phyloP scores from a whole-genome alignment of 1,140 invertebrate genomes.

The Meloidogyne hapla region DNA sequence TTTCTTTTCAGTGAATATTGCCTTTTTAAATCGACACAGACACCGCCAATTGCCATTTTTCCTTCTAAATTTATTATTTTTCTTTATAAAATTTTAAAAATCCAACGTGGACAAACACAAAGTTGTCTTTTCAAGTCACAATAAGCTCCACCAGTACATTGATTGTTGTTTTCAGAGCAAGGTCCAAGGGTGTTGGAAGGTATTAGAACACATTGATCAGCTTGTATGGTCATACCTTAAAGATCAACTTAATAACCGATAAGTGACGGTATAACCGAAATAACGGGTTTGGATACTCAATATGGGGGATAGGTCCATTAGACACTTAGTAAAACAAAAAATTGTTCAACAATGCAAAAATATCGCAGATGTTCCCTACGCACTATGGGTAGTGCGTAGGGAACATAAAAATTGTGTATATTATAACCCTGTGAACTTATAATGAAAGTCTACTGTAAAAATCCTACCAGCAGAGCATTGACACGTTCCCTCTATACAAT shows the following conservation, averaged over 20 bases:
- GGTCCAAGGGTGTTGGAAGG: conserved; percentile 43
- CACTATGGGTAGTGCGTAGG: neutral
- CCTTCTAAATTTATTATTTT: conserved; percentile 31
- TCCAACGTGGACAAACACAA: conserved; percentile 47
- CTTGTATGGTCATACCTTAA: conserved; percentile 27
- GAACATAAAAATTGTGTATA: no score
- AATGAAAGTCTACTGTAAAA: no score
- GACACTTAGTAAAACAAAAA: no score
- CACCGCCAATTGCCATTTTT: conserved; percentile 50
- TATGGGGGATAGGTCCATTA: no score
- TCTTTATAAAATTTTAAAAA: neutral
- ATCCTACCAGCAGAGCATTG: conserved; percentile 37
- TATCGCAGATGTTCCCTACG: neutral
- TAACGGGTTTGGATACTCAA: no score
- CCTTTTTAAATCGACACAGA: conserved; percentile 24
- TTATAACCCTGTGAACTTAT: no score
- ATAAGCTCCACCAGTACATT: conserved; percentile 45
- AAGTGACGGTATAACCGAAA: no score
- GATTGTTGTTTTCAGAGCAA: conserved; percentile 40
- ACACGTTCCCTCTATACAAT: conserved; percentile 34
- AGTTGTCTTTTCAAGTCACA: conserved; percentile 40
- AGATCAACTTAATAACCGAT: no score
- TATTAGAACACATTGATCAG: conserved; percentile 16
- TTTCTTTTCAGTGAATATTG: neutral
- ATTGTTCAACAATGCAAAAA: no score